phyloP scores from a whole-genome alignment of 2,113 vertebrate species.

The Neolamprologus caudopunctatus region DNA sequence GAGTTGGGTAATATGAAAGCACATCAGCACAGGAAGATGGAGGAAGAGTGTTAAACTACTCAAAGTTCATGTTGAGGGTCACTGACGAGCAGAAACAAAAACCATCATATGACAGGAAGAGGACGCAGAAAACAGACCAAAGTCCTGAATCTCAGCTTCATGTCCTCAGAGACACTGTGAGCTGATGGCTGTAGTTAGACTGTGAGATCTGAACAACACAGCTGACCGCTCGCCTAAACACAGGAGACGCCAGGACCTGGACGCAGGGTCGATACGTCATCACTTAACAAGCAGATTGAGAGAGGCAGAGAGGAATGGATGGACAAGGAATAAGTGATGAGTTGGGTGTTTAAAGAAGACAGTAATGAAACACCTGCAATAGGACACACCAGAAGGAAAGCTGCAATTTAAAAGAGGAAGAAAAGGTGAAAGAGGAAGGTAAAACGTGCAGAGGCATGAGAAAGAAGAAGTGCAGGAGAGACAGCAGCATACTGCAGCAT shows the following conservation, averaged over 20 bases:
- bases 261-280: neutral
- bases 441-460: neutral
- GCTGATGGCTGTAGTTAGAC: neutral
- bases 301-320: neutral
- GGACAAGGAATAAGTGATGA: neutral
- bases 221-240: neutral
- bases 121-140: accelerated
- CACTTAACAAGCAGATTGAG: neutral
- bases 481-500: neutral
- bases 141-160: neutral
- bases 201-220: too few species aligned
- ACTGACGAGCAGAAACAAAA: neutral
- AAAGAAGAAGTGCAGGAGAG: neutral
- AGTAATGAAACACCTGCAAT: neutral
- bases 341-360: neutral
- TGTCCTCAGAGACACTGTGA: neutral
- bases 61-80: neutral
- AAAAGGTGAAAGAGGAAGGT: neutral
- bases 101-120: neutral
- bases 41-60: neutral
- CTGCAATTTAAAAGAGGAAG: neutral
- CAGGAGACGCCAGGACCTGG: neutral
- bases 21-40: neutral
- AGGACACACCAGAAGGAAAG: neutral
- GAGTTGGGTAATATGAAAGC: neutral